phyloP scores from a whole-genome alignment of 2,888 invertebrate species.

The Lymantria dispar region DNA sequence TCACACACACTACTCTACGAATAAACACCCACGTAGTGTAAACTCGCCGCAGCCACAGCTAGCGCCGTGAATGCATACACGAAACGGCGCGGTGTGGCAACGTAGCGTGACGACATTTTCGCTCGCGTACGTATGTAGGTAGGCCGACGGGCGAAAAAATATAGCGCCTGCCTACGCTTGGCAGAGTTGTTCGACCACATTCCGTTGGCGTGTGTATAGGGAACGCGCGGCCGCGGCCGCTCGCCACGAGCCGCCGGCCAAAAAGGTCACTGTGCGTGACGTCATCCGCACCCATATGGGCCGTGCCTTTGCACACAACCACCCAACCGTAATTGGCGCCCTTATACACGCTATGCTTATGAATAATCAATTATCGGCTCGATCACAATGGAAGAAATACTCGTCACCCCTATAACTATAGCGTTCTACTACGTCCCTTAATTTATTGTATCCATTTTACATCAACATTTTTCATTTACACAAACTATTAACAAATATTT shows the following conservation, averaged over 20 bases:
- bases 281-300: slow-evolving; percentile 72
- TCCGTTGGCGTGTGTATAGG: slow-evolving; percentile 72
- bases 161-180: slow-evolving; percentile 79
- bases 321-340: slow-evolving; percentile 54
- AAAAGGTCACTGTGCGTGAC: slow-evolving; percentile 78
- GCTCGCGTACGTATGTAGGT: slow-evolving; percentile 80
- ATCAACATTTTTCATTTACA: too few species aligned
- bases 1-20: slow-evolving; percentile 49
- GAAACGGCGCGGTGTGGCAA: slow-evolving; percentile 73
- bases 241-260: slow-evolving; percentile 65
- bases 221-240: slow-evolving; percentile 54
- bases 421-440: not conserved
- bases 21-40: slow-evolving; percentile 70
- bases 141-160: slow-evolving; percentile 76
- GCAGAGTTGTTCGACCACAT: slow-evolving; percentile 78
- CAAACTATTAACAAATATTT: too few species aligned
- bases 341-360: slow-evolving; percentile 48
- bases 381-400: slow-evolving; percentile 17
- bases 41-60: slow-evolving; percentile 46
- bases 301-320: slow-evolving; percentile 52
- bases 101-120: slow-evolving; percentile 84
- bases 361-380: slow-evolving; percentile 47
- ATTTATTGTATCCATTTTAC: too few species aligned
- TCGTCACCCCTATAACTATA: slow-evolving; percentile 3
- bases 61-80: slow-evolving; percentile 71